Conservation (phyloP, 2,797 vertebrate species). For the Coccyzus lansbergi region DNA sequence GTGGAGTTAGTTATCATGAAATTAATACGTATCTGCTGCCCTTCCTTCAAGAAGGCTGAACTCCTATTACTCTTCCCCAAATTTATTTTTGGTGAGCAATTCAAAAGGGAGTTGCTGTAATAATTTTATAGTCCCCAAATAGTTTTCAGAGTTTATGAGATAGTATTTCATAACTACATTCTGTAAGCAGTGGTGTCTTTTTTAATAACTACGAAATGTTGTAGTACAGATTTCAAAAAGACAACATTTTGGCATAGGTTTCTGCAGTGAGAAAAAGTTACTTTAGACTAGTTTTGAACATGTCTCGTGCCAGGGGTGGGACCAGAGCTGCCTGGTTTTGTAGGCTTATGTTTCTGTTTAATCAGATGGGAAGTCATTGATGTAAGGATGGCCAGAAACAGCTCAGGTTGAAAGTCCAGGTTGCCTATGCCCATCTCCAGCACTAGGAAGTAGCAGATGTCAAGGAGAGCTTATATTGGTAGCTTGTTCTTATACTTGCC, state of each 20-base stretch:
- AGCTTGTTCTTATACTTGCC: neutral
- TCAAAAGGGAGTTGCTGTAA: slow-evolving; percentile 9
- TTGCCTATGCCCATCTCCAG: neutral
- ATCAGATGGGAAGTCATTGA: neutral
- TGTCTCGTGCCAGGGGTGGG: neutral
- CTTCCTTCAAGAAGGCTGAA: slow-evolving; percentile 3
- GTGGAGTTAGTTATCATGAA: slow-evolving; percentile 4
- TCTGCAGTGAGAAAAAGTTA: neutral
- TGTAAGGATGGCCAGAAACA: neutral
- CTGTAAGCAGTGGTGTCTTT: slow-evolving; percentile 17
- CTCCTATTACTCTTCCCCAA: neutral
- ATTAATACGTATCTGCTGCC: neutral
- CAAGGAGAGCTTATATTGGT: neutral
- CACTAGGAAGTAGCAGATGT: neutral
- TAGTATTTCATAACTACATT: slow-evolving; percentile 29
- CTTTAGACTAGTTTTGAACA: neutral
- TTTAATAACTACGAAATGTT: neutral
- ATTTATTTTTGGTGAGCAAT: neutral
- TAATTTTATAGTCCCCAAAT: neutral
- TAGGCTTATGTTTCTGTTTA: neutral
- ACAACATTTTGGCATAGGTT: neutral
- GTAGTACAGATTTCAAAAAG: slow-evolving; percentile 15
- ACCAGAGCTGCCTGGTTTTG: neutral
- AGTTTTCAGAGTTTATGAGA: slow-evolving; percentile 39
- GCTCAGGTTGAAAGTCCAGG: neutral